Conservation (phyloP, 2,888 invertebrate genomes). For the Apodemia mormo region DNA sequence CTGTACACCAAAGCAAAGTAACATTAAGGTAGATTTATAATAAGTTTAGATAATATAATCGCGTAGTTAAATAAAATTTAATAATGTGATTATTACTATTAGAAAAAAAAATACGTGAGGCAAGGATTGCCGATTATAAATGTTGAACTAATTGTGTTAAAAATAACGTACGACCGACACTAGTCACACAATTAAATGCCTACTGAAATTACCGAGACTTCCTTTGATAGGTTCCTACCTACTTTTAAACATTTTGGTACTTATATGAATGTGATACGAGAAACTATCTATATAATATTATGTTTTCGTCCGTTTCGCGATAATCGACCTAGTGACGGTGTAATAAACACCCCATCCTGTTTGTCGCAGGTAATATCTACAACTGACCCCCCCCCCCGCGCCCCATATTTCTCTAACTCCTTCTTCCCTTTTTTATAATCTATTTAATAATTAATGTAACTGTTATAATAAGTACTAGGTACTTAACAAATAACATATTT, state of each 20-base stretch:
- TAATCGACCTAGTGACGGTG: too few species aligned
- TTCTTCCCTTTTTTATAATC: too few species aligned
- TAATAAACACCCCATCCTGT: too few species aligned
- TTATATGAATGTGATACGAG: background rate
- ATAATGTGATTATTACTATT: constrained; percentile 17
- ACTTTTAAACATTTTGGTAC: background rate
- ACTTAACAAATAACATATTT: background rate
- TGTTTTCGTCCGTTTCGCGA: too few species aligned
- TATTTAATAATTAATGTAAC: background rate
- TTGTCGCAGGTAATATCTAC: too few species aligned
- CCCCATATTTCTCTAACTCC: too few species aligned
- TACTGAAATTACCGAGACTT: background rate
- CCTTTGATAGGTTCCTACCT: too few species aligned
- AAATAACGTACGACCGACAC: constrained; percentile 19
- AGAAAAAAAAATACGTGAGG: background rate
- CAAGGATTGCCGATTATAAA: background rate
- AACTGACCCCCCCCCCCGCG: too few species aligned
- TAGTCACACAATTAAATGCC: constrained; percentile 20
- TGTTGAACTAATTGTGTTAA: background rate
- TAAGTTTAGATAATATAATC: constrained; percentile 32
- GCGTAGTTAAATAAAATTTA: constrained; percentile 17
- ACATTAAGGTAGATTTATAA: constrained; percentile 46
- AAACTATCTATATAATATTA: too few species aligned
- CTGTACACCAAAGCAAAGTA: constrained; percentile 55
- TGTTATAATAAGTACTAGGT: background rate